A percentile compares a stretch with the other conserved stretches of the same genome.
These are phyloP conservation scores for Aptenodytes forsteri DNA, from an alignment of 2,113 vertebrate genomes.

Conservation along the genomic window DNA sequence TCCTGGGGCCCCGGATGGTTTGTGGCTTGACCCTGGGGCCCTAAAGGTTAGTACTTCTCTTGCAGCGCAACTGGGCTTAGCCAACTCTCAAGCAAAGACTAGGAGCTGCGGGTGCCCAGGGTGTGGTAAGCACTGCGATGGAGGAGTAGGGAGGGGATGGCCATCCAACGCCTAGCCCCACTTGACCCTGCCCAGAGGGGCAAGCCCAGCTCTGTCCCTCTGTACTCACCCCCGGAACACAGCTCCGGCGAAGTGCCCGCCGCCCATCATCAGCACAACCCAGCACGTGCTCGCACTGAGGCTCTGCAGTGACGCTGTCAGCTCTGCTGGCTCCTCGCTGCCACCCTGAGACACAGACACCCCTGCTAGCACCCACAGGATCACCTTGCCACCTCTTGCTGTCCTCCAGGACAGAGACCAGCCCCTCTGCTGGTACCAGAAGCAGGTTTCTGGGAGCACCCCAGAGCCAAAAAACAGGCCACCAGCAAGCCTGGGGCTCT, in stretches of 20 bases:
- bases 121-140: not conserved
- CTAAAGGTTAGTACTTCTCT: not conserved
- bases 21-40: not conserved
- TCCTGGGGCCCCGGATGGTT: not conserved
- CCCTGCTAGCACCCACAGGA: not conserved
- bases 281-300: conserved; percentile 68
- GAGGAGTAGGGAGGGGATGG: not conserved
- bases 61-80: not conserved
- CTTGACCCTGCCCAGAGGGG: not conserved
- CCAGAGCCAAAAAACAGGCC: not conserved
- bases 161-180: not conserved
- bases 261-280: conserved; percentile 92
- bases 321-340: conserved; percentile 27
- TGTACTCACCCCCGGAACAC: conserved; percentile 88
- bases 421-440: not conserved
- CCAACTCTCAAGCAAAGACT: not conserved
- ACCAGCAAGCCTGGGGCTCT: not conserved
- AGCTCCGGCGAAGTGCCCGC: conserved; percentile 94
- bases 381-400: not conserved
- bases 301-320: conserved; percentile 72
- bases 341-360: conserved; percentile 24
- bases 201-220: not conserved
- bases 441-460: not conserved
- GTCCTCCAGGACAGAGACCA: not conserved
- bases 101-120: not conserved